These are phyloP conservation scores for Gallinago media DNA, from an alignment of 2,113 vertebrate species.

Conservation along the genomic window DNA sequence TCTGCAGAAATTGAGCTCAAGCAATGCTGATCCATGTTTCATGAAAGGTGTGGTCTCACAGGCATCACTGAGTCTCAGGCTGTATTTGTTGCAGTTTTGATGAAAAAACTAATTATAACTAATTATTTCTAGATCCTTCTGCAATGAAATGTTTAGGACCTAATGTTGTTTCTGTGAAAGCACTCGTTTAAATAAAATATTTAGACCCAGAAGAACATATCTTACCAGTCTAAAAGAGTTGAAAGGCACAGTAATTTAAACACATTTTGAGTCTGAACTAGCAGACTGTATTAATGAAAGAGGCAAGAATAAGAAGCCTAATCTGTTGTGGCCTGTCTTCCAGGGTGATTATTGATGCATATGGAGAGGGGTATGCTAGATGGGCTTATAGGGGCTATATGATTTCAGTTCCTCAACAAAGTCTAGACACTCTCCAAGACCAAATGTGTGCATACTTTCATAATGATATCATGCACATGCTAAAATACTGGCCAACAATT, in stretches of 20 bases:
- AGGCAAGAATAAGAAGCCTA: background rate
- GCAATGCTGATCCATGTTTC: background rate
- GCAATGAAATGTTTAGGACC: background rate
- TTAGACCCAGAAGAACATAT: background rate
- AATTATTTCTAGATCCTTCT: background rate
- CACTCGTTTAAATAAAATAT: background rate
- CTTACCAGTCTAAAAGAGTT: background rate
- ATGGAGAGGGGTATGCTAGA: rapidly evolving
- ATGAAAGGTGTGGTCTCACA: background rate
- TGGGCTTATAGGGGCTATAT: background rate
- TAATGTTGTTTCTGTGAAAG: background rate
- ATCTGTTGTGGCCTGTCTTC: background rate
- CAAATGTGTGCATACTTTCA: background rate
- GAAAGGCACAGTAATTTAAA: background rate
- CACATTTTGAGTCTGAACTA: background rate
- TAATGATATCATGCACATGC: background rate
- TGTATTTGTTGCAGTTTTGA: background rate
- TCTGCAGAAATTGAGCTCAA: background rate
- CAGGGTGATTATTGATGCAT: background rate
- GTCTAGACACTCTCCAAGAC: background rate
- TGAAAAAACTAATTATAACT: background rate
- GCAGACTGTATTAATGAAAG: background rate
- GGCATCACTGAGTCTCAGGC: background rate
- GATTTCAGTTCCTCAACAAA: background rate
- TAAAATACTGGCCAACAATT: background rate